Evolutionary conservation across 2,113 vertebrate species (phyloP).

Genomic region (Muntiacus reevesi): DNA sequence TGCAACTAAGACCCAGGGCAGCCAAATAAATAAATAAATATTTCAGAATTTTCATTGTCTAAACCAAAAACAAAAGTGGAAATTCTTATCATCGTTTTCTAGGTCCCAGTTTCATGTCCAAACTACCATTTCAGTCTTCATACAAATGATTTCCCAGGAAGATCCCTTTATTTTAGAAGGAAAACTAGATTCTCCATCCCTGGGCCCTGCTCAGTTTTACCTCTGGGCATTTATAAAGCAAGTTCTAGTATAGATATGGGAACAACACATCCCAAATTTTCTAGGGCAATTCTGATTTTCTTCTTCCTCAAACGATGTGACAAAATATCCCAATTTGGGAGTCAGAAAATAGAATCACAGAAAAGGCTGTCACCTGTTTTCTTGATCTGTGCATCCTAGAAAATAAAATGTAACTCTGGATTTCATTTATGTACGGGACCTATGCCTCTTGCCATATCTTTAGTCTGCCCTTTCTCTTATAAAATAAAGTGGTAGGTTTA

Average conservation of each 20-base stretch:
- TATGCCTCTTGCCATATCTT: not conserved
- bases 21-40: not conserved
- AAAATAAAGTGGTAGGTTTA: not conserved
- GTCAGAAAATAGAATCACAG: slow-evolving; percentile 10
- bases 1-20: not conserved
- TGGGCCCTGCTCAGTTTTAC: not conserved
- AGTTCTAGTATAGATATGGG: not conserved
- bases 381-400: not conserved
- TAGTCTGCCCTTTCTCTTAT: not conserved
- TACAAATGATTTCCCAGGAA: not conserved
- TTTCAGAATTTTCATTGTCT: not conserved
- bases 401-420: not conserved
- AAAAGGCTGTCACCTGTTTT: not conserved
- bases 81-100: not conserved
- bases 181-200: not conserved
- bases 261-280: not conserved
- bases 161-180: not conserved
- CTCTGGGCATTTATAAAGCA: not conserved
- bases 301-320: not conserved
- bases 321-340: not conserved
- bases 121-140: not conserved
- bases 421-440: not conserved
- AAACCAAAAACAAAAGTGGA: not conserved
- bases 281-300: not conserved
- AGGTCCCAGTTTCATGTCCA: not conserved